These are phyloP conservation scores for Hoplostethus mediterraneus DNA, from an alignment of 2,797 vertebrate genomes.

Conservation along the genomic window DNA sequence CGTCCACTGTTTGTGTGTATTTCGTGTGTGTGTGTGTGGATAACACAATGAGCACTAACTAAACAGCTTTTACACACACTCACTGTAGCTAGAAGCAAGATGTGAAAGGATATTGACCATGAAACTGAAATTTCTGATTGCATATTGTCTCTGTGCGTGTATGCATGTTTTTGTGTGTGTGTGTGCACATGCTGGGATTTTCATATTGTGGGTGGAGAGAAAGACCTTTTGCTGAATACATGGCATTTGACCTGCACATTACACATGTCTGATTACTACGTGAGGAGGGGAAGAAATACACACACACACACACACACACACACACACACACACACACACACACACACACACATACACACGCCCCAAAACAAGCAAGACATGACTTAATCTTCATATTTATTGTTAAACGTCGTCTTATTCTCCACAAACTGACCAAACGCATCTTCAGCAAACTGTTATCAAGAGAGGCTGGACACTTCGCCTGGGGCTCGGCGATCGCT, in stretches of 20 bases:
- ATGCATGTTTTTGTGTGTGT: too few species aligned
- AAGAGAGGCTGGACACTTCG: constrained; percentile 41
- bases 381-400: constrained; percentile 53
- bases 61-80: too few species aligned
- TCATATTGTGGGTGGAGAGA: background rate
- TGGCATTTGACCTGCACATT: constrained; percentile 21
- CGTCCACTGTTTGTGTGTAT: too few species aligned
- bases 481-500: constrained; percentile 39
- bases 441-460: constrained; percentile 56
- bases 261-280: constrained; percentile 6
- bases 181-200: constrained; percentile 4
- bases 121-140: too few species aligned
- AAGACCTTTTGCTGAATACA: constrained; percentile 29
- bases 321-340: background rate
- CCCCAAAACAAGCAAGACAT: constrained; percentile 39
- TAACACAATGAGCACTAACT: background rate
- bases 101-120: too few species aligned
- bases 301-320: background rate
- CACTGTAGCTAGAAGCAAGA: too few species aligned
- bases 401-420: constrained; percentile 41
- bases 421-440: constrained; percentile 37
- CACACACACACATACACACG: background rate
- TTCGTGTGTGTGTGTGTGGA: background rate
- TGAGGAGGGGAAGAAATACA: too few species aligned
- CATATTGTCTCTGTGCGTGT: too few species aligned